phyloP scores from a whole-genome alignment of 1,140 invertebrate species.

The Drosophila funebris region DNA sequence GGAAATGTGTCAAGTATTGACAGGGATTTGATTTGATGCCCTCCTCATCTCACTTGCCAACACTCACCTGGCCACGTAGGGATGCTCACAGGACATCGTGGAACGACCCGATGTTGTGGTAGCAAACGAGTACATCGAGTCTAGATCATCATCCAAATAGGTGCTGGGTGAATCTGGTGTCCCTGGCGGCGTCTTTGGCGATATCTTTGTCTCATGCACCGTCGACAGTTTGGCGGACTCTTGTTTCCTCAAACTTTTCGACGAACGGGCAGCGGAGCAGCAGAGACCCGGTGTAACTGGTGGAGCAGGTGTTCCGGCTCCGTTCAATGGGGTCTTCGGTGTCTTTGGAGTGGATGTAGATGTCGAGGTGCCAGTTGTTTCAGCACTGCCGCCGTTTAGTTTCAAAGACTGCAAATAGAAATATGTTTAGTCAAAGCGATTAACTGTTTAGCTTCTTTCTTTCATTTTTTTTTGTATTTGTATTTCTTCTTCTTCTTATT shows the following conservation, averaged over 20 bases:
- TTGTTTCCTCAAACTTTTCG: constrained; percentile 4
- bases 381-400: constrained; percentile 65
- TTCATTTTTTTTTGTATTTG: neutral
- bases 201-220: constrained; percentile 69
- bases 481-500: neutral
- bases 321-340: constrained; percentile 1
- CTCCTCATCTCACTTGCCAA: neutral
- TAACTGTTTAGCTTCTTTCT: constrained; percentile 46
- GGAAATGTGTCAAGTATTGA: neutral
- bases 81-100: constrained; percentile 88
- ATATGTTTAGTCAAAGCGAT: constrained; percentile 46
- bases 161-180: constrained; percentile 85
- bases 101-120: constrained; percentile 87
- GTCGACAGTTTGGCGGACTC: constrained; percentile 56
- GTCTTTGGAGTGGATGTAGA: constrained; percentile 50
- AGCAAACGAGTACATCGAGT: constrained; percentile 90
- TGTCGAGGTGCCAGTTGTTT: constrained; percentile 39
- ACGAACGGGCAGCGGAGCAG: too few relatives aligned
- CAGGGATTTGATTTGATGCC: neutral
- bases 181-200: constrained; percentile 86
- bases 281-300: too few relatives aligned
- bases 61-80: constrained; percentile 87
- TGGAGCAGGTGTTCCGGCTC: constrained; percentile 1
- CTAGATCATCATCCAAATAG: constrained; percentile 88
- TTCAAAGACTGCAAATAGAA: constrained; percentile 73